Percentiles rank a stretch among this genome's conserved stretches.
Conservation (phyloP, 2,888 invertebrate species). For the Drosophila dives region DNA sequence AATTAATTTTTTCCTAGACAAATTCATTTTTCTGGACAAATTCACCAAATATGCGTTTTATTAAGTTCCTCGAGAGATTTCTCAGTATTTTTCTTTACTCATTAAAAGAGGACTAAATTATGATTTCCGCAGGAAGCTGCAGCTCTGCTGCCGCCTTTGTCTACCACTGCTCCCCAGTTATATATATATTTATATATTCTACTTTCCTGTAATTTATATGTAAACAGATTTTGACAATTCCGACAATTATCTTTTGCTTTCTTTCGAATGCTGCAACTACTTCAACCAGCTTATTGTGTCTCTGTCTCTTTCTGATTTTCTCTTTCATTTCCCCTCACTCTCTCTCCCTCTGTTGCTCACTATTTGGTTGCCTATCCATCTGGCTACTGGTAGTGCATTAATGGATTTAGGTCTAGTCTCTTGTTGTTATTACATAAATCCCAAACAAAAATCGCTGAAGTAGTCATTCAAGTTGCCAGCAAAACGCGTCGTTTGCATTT, state of each 20-base stretch:
- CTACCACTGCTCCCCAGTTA: not conserved
- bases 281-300: not conserved
- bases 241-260: not conserved
- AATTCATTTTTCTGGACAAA: not conserved
- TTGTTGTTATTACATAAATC: conserved; percentile 53
- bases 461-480: conserved; percentile 17
- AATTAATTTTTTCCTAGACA: not conserved
- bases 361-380: not conserved
- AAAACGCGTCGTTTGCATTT: conserved; percentile 37
- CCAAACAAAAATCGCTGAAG: conserved; percentile 28
- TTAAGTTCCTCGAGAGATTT: not conserved
- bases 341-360: not conserved
- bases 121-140: not conserved
- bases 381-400: conserved; percentile 1
- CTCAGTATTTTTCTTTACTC: not conserved
- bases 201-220: not conserved
- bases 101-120: not conserved
- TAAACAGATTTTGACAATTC: not conserved
- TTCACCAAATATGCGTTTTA: too few relatives aligned
- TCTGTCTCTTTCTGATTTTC: not conserved
- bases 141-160: too few relatives aligned
- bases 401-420: conserved; percentile 13
- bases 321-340: not conserved
- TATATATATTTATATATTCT: not conserved
- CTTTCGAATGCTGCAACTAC: not conserved